These are phyloP conservation scores for Anisognathus igniventris DNA, from an alignment of 2,797 vertebrate genomes.

Conservation along the genomic window DNA sequence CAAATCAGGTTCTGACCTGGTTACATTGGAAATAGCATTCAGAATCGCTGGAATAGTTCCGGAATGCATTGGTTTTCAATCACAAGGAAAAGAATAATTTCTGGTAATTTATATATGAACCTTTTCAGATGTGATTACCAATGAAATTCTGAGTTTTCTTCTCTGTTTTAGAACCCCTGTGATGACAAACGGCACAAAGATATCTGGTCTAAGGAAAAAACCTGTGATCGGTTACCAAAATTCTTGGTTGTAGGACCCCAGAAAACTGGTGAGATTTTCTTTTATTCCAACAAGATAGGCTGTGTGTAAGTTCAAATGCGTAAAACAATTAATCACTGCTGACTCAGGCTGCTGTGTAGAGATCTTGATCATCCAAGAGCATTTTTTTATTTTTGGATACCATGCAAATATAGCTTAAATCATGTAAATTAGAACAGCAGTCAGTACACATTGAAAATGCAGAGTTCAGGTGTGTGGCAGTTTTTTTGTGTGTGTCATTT, in stretches of 20 bases:
- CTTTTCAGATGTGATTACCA: not conserved
- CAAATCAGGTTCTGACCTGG: not conserved
- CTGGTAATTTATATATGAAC: not conserved
- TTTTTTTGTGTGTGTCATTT: not conserved
- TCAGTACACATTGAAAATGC: not conserved
- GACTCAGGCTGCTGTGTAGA: not conserved
- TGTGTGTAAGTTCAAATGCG: not conserved
- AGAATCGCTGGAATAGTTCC: not conserved
- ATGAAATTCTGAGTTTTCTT: not conserved
- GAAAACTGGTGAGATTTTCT: constrained; percentile 86
- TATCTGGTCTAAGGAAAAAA: constrained; percentile 99
- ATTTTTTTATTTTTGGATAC: not conserved
- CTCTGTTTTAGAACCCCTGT: constrained; percentile 85
- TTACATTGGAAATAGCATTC: not conserved
- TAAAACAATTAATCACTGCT: not conserved
- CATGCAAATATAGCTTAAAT: not conserved
- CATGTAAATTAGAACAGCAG: not conserved
- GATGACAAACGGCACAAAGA: constrained; percentile 98
- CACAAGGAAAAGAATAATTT: not conserved
- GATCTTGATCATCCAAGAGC: not conserved
- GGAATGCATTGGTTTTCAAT: not conserved
- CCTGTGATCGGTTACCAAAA: constrained; percentile 93
- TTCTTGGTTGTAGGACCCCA: constrained; percentile 95
- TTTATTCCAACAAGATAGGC: not conserved
- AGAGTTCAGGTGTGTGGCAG: not conserved